Evolutionary conservation across 2,888 invertebrate genomes (phyloP).

Genomic region (Dusona sp.): DNA sequence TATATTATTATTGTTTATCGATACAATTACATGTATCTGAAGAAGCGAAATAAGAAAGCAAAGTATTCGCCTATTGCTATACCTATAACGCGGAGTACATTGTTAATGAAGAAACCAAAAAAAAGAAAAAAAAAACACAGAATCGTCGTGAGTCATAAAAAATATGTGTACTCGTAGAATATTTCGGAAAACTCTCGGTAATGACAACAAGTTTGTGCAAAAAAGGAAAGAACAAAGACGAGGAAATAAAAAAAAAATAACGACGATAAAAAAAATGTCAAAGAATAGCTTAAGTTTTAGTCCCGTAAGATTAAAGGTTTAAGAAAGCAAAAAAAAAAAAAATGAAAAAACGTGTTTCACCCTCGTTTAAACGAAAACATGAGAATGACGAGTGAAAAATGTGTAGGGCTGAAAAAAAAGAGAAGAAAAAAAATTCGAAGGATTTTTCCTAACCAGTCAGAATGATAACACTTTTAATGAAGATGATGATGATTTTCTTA

Average conservation of each 20-base stretch:
- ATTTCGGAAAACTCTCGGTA: slow-evolving; percentile 22
- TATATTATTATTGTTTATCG: slow-evolving; percentile 55
- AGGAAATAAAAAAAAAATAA: slow-evolving; percentile 35
- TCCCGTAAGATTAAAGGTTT: slow-evolving; percentile 49
- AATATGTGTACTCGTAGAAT: slow-evolving; percentile 22
- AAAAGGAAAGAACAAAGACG: background rate
- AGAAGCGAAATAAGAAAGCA: slow-evolving; percentile 37
- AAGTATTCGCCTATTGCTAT: slow-evolving; percentile 73
- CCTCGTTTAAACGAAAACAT: slow-evolving; percentile 39
- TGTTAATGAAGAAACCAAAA: slow-evolving; percentile 12
- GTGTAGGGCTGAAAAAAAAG: slow-evolving; percentile 23
- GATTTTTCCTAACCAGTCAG: background rate
- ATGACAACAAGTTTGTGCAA: slow-evolving; percentile 19
- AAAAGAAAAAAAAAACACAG: background rate
- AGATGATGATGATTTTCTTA: background rate
- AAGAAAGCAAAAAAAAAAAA: slow-evolving; percentile 44
- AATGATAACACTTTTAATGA: slow-evolving; percentile 41
- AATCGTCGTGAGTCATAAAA: slow-evolving; percentile 21
- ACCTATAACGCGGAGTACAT: slow-evolving; percentile 9
- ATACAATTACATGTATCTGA: slow-evolving; percentile 58
- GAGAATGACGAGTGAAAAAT: background rate
- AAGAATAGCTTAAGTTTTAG: slow-evolving; percentile 61
- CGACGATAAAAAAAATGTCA: slow-evolving; percentile 57
- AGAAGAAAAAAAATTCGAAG: slow-evolving; percentile 16
- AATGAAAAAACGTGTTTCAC: slow-evolving; percentile 7